phyloP scores from a whole-genome alignment of 2,113 vertebrate species.

The Bostrychus sinensis region DNA sequence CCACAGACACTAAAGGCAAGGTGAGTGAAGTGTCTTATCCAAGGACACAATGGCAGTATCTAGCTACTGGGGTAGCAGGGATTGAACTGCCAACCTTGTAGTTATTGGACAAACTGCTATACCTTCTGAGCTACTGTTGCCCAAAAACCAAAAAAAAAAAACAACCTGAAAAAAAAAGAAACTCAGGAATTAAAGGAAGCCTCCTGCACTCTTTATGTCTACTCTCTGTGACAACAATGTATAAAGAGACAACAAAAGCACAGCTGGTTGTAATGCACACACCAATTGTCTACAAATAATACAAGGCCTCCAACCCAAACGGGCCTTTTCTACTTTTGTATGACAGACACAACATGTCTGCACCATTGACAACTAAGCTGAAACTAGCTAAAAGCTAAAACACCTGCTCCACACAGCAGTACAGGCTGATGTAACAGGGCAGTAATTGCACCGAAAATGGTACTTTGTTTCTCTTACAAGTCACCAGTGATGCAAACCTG shows the following conservation, averaged over 20 bases:
- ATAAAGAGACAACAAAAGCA: slow-evolving; percentile 66
- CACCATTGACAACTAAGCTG: slow-evolving; percentile 53
- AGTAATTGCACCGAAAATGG: slow-evolving; percentile 67
- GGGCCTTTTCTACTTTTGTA: neutral
- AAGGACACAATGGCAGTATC: no score
- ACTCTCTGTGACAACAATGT: neutral
- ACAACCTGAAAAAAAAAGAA: no score
- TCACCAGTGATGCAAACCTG: slow-evolving; percentile 43
- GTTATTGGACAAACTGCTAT: no score
- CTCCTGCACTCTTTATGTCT: no score
- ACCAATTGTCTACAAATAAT: slow-evolving; percentile 29
- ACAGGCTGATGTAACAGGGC: slow-evolving; percentile 65
- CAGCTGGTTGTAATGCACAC: slow-evolving; percentile 65
- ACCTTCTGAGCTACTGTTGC: no score
- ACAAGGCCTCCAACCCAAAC: neutral
- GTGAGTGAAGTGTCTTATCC: no score
- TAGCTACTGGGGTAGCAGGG: no score
- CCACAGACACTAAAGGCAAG: no score
- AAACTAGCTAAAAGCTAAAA: no score
- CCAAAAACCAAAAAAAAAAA: no score
- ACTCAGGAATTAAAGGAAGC: no score
- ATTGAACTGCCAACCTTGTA: no score
- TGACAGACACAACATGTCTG: slow-evolving; percentile 59
- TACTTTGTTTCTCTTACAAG: slow-evolving; percentile 71
- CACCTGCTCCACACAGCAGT: slow-evolving; percentile 69